phyloP scores from a whole-genome alignment of 2,888 invertebrate genomes.

The Baccha elongata region DNA sequence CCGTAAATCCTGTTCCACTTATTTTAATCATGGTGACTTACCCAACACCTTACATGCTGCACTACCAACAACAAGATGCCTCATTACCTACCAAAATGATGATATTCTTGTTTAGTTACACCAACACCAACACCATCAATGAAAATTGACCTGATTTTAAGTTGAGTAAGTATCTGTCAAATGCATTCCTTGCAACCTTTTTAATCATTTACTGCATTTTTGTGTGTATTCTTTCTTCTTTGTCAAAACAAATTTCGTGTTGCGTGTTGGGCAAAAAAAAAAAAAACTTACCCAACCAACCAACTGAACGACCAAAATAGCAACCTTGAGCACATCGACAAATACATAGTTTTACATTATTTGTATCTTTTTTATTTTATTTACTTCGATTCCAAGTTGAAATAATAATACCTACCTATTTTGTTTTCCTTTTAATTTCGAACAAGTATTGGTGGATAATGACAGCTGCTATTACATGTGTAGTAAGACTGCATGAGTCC shows the following conservation, averaged over 20 bases:
- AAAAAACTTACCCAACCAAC: background rate
- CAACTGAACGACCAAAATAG: background rate
- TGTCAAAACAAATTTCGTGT: constrained; percentile 15
- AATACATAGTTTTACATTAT: background rate
- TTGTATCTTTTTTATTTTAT: background rate
- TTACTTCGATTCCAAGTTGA: constrained; percentile 4
- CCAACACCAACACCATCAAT: background rate
- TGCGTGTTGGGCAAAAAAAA: background rate
- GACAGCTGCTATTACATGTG: constrained; percentile 42
- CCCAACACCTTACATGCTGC: constrained; percentile 44
- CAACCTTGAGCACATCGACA: constrained; percentile 17
- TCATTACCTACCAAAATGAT: constrained; percentile 26
- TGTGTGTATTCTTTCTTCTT: constrained; percentile 18
- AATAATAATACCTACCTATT: constrained; percentile 26
- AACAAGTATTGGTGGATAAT: constrained; percentile 33
- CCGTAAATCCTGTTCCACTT: constrained; percentile 62
- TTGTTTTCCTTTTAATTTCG: background rate
- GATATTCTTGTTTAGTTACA: constrained; percentile 24
- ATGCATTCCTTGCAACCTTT: constrained; percentile 1
- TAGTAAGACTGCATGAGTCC: constrained; percentile 32
- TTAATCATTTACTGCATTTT: constrained; percentile 12
- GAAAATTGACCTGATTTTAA: constrained; percentile 32
- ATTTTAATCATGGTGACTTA: constrained; percentile 35
- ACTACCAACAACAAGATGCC: constrained; percentile 28
- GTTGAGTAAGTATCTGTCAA: background rate